Base-by-base conservation (phyloP, 2,113 vertebrate species). In the Sciurus niger region DNA sequence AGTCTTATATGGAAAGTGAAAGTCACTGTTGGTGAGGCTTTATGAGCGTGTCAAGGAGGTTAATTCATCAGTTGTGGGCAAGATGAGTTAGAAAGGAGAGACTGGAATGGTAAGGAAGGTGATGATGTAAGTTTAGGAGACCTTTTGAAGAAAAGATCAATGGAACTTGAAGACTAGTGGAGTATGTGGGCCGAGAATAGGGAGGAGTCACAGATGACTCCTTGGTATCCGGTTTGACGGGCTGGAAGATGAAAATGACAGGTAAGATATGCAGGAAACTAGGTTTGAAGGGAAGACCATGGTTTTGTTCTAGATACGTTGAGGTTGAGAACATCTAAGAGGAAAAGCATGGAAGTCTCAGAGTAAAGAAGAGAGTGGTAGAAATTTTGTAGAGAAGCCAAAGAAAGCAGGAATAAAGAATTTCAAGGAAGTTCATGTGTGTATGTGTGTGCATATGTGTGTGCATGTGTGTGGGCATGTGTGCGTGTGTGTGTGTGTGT, bases 321-420 rank as follows among this genome's bases (percentile, higher is more conserved):
- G 24, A 84, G 37, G 46, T 48, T 78, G 17, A 93, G 77, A 95
- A 80, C 8, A 68, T 84, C 17, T 72, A 63, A 70, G 58, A 84
- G 68, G 51, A 91, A 73, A 72, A 8, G 4, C 65, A 24, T 84
- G n/a, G 32, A 60, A 55, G 53, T 28, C 40, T 76, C 65, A 76
- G 30, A 40, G 14, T 70, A 8, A 40, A 30, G 40, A 92, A 60
- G 63, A 74, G 53, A 28, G 46, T 79, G 22, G 25, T 48, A 77
- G 83, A 55, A 72, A 78, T 63, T 12, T 40, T 74, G 34, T 22
- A 51, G 76, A 77, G 73, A 86, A 83, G 60, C 18, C 20, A 17
- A 67, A 93, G 70, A 72, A 79, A 32, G 2, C 76, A 92, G 70
- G 14, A 78, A 74, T 60, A 94, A 58, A 87, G 28, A 70, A 90